Percentiles rank a stretch among this genome's conserved stretches.
phyloP scores from a whole-genome alignment of 2,888 invertebrate species.

The Rhopalosiphum nymphaeae region DNA sequence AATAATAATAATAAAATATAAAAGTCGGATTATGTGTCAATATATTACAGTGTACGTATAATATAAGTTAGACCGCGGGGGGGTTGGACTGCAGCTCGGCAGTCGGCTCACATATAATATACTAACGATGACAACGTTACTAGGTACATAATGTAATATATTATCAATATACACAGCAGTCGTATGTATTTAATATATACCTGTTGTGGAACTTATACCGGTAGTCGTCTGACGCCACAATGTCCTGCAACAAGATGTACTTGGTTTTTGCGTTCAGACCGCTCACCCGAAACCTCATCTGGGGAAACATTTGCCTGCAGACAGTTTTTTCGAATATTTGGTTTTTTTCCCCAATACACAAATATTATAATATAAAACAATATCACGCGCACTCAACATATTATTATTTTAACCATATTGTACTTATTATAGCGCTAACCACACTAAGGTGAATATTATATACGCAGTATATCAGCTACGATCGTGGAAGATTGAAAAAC shows the following conservation, averaged over 20 bases:
- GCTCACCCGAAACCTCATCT: conserved; percentile 98
- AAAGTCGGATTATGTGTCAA: not conserved
- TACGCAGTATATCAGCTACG: not conserved
- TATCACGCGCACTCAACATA: not conserved
- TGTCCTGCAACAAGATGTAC: conserved; percentile 98
- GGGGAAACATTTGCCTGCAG: conserved; percentile 99
- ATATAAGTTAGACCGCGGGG: conserved; percentile 10
- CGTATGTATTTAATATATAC: conserved; percentile 71
- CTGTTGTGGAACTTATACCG: conserved; percentile 98
- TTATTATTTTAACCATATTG: not conserved
- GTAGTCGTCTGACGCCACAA: conserved; percentile 99
- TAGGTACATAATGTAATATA: conserved; percentile 67
- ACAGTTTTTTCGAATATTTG: conserved; percentile 55
- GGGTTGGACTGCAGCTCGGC: conserved; percentile 24
- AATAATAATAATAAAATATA: conserved; percentile 35
- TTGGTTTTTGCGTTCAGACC: conserved; percentile 99
- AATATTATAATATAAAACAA: not conserved
- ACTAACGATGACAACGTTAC: not conserved
- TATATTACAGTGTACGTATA: not conserved
- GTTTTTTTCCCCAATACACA: conserved; percentile 21
- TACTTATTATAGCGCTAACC: not conserved
- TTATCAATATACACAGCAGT: conserved; percentile 65
- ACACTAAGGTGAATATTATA: not conserved
- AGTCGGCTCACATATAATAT: conserved; percentile 43
- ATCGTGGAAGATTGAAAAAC: not conserved